These are phyloP conservation scores for Ploceus nigricollis DNA, from an alignment of 2,113 vertebrate genomes.

Conservation along the genomic window DNA sequence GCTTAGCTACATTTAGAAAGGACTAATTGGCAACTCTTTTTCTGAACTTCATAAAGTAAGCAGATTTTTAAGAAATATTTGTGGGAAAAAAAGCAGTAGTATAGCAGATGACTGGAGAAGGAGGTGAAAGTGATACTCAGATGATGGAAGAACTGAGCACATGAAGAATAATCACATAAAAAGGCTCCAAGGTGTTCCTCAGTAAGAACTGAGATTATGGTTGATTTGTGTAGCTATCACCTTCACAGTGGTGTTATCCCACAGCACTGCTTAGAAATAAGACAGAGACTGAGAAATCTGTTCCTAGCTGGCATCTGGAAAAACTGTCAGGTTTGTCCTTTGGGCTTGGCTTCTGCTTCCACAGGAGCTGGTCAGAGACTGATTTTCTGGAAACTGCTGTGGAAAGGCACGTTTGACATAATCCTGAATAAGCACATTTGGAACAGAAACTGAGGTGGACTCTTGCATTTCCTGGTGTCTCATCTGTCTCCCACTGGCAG, in stretches of 20 bases:
- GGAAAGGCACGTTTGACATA: neutral
- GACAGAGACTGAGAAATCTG: neutral
- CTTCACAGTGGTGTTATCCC: neutral
- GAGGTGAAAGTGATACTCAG: neutral
- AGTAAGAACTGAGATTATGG: neutral
- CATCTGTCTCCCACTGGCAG: neutral
- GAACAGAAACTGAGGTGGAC: neutral
- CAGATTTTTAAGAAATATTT: neutral
- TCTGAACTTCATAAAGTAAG: neutral
- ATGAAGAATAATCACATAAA: neutral
- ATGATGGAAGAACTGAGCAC: neutral
- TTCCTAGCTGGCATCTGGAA: neutral
- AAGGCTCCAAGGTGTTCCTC: neutral
- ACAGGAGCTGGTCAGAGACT: neutral
- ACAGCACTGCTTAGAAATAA: neutral
- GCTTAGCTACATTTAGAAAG: neutral
- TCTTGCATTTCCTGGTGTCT: neutral
- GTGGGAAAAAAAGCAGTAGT: neutral
- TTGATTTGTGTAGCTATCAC: neutral
- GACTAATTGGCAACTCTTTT: neutral
- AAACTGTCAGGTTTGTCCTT: neutral
- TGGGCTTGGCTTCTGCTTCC: neutral
- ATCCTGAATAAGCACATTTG: neutral
- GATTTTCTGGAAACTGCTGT: neutral
- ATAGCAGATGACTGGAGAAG: neutral